phyloP scores from a whole-genome alignment of 2,888 invertebrate genomes.

The Neoscelio sp. region DNA sequence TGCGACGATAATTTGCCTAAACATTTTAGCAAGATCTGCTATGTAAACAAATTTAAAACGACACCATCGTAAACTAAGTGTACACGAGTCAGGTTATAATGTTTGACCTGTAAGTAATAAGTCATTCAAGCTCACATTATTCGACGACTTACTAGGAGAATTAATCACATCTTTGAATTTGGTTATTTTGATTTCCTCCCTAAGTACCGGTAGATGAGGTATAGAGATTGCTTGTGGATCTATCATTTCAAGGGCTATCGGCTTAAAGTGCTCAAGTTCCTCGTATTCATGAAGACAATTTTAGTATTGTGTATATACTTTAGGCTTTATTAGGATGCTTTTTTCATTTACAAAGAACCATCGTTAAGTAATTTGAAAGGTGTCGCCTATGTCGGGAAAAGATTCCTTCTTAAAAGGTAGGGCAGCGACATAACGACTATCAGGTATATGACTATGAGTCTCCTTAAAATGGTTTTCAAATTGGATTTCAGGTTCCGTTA shows the following conservation, averaged over 20 bases:
- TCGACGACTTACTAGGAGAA: constrained; percentile 33
- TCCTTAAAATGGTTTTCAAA: constrained; percentile 16
- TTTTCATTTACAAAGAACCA: neutral
- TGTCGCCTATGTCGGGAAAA: constrained; percentile 4
- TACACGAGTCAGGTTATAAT: constrained; percentile 1
- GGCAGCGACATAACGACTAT: constrained; percentile 18
- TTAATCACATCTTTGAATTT: constrained; percentile 51
- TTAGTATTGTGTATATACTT: constrained; percentile 63
- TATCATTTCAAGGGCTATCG: no score
- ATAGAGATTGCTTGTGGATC: no score
- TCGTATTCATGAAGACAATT: no score
- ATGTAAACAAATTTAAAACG: constrained; percentile 33
- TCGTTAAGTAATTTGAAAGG: neutral
- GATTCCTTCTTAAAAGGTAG: constrained; percentile 14
- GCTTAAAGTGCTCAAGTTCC: no score
- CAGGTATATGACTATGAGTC: neutral
- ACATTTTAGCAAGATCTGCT: constrained; percentile 51
- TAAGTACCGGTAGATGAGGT: constrained; percentile 52
- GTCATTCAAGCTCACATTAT: constrained; percentile 47
- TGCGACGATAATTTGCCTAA: constrained; percentile 29
- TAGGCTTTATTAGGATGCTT: constrained; percentile 60
- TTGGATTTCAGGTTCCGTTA: neutral
- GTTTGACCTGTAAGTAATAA: constrained; percentile 38
- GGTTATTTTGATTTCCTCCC: constrained; percentile 42
- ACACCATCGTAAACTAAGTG: constrained; percentile 36